Evolutionary conservation across 1,140 invertebrate species (phyloP).

Genomic region (Euwallacea similis): DNA sequence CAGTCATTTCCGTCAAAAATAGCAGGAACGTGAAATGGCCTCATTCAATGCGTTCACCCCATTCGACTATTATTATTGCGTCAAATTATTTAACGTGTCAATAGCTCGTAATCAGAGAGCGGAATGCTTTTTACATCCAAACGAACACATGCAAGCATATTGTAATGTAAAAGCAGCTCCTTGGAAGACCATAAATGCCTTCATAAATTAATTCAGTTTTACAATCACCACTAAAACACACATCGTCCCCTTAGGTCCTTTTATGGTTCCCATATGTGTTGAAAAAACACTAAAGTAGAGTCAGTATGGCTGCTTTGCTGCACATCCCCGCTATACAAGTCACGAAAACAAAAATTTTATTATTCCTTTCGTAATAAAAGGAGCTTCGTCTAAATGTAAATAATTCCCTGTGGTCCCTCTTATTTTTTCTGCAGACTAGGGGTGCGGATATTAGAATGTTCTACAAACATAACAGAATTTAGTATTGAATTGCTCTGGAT

Average conservation of each 20-base stretch:
- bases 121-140: no score
- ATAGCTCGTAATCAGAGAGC: no score
- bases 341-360: constrained; percentile 18
- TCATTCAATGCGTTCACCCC: no score
- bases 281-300: neutral
- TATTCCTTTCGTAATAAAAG: neutral
- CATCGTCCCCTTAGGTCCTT: constrained; percentile 5
- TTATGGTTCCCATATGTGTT: constrained; percentile 9
- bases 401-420: constrained; percentile 8
- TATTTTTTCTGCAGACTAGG: constrained; percentile 1
- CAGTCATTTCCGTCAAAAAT: no score
- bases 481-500: no score
- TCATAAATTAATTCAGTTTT: constrained; percentile 2
- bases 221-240: neutral
- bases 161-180: no score
- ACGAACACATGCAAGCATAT: no score
- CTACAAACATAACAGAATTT: neutral
- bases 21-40: no score
- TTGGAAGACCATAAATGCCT: neutral
- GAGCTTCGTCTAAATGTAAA: constrained; percentile 20
- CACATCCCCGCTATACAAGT: neutral
- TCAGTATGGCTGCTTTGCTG: neutral
- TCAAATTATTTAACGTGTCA: no score
- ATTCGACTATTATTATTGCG: no score
- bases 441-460: neutral